Evolutionary conservation across 37 sponge, comb jelly and placozoan species (phyloP), one percentile per base, ranked within the genome.

Genomic region (Crambe crambe): DNA sequence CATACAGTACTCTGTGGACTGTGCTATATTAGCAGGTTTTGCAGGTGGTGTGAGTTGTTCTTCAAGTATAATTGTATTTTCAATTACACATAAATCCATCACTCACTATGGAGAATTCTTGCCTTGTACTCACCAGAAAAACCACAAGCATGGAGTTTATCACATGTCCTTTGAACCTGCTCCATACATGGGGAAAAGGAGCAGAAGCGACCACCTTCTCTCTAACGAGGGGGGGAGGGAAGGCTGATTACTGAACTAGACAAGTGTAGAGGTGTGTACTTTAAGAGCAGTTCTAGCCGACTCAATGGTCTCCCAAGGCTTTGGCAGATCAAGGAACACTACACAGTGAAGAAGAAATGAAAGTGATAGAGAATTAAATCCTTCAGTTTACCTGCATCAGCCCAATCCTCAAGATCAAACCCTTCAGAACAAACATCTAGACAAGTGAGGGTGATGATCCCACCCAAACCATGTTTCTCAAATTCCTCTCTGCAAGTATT

Each of bases 101-200:
- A 23, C 21, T 26, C 3, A 18, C 20, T 58, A 26, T 26, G 25
- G 20, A 26, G 59, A 58, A 4, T 58, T 9, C 9, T 18, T 9
- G 15, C 9, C 9, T 15, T 18, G 9, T 56, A 37, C 81, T 65
- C 56, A 85, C 91, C 97, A 20, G 67, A 65, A 80, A 97, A 95
- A n/a, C 89, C 89, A 70, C 51, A 40, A 66, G 82, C 79, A 25
- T 38, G 35, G 17, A 98, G 85, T 35, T 76, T 64, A 32, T 70
- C 62, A 73, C 91, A 89, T 10, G 94, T 96, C 67, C 80, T 88
- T 77, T 98, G 99, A 23, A 94, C 93, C 68, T 98, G 99, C 85
- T 98, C 99, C 31, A 98, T 89, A 57, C 99, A 98, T 0, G 99
- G 99, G 22, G 95, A 95, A 78, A 98, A 98, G 26, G 94, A 96